These are phyloP conservation scores for Isotomurus palustris DNA, from an alignment of 2,888 invertebrate genomes.

Conservation along the genomic window DNA sequence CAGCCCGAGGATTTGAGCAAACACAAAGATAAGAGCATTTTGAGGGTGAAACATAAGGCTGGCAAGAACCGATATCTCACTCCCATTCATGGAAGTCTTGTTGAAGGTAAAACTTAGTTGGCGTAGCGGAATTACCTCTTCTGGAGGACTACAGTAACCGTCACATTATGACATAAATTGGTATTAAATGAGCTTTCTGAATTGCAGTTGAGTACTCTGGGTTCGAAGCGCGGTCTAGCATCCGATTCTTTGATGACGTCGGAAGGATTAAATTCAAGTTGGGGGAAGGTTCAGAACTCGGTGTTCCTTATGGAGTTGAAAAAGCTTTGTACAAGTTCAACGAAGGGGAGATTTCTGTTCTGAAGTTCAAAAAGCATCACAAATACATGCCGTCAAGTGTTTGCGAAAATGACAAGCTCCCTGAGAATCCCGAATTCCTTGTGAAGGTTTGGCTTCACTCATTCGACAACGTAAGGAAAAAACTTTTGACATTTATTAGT, in stretches of 20 bases:
- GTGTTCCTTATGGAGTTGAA: constrained; percentile 77
- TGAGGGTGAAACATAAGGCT: constrained; percentile 63
- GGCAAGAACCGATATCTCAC: constrained; percentile 63
- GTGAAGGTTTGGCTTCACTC: constrained; percentile 75
- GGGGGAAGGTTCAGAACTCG: constrained; percentile 76
- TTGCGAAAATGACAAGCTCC: constrained; percentile 66
- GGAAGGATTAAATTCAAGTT: no score
- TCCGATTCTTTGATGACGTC: no score
- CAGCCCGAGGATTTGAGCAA: constrained; percentile 83
- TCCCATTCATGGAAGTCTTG: constrained; percentile 77
- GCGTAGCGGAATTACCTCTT: neutral
- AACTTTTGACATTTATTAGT: neutral
- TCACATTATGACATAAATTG: neutral
- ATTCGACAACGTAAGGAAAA: constrained; percentile 67
- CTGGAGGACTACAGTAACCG: neutral
- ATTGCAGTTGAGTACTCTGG: no score
- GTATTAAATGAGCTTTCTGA: neutral
- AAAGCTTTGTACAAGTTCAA: constrained; percentile 74
- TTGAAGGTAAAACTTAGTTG: constrained; percentile 63
- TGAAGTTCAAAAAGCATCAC: no score
- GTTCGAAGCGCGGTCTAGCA: no score
- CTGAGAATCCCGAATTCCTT: constrained; percentile 69
- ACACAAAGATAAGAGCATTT: constrained; percentile 75
- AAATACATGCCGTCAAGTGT: constrained; percentile 78
- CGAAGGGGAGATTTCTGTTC: constrained; percentile 69